A percentile compares a stretch with the other conserved stretches of the same genome.
These are phyloP conservation scores for Nephrotoma flavescens DNA, from an alignment of 2,888 invertebrate genomes.

Conservation along the genomic window DNA sequence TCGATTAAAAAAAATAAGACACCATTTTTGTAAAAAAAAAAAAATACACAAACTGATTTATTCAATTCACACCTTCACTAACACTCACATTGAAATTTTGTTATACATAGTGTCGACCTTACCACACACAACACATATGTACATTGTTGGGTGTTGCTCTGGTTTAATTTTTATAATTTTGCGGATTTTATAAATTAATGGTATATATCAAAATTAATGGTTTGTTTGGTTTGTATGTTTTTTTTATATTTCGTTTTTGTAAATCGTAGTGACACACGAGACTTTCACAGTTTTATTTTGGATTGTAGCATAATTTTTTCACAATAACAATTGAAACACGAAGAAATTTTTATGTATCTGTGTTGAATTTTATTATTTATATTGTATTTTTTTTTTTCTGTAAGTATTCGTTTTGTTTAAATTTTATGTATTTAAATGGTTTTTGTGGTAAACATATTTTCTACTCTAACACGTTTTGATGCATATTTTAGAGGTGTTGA, in stretches of 20 bases:
- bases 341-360: neutral
- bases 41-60: neutral
- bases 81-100: neutral
- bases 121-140: neutral
- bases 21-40: neutral
- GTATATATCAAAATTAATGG: neutral
- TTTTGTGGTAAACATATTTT: neutral
- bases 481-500: no score
- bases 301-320: neutral
- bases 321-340: neutral
- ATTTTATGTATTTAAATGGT: neutral
- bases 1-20: neutral
- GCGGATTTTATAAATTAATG: neutral
- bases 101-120: neutral
- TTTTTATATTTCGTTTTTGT: neutral
- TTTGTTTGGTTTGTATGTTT: neutral
- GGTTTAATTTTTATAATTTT: neutral
- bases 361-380: neutral
- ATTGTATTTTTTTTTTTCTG: neutral
- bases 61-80: neutral
- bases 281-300: neutral
- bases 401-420: neutral
- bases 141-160: neutral
- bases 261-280: neutral
- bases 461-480: no score